Evolutionary conservation across 2,797 vertebrate species (phyloP), one percentile per base, ranked within the genome.

Genomic region (Neostethus bicornis): DNA sequence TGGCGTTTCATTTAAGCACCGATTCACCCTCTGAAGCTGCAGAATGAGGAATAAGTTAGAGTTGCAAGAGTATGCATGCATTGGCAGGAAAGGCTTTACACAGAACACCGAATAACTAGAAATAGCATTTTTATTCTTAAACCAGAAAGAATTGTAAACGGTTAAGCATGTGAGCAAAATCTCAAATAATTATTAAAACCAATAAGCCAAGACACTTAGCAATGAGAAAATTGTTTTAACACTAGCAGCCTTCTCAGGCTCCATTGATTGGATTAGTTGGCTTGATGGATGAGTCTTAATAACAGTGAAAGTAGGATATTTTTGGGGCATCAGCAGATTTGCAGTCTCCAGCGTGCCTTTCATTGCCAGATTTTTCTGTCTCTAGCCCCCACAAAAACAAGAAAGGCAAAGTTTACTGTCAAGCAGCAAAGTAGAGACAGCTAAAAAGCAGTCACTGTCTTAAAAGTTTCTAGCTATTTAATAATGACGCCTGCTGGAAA

Each of bases 281-380:
- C 62, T 76, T 84, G 83, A 85, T 85, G 81, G 84, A 79, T 82
- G 76, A 79, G 66, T 71, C 85, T 87, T 89, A 87, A 87, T 88
- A 80, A 86, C 26, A 44, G 56, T 67, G 62, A 77, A 76, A 81
- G 71, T 29, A 14, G 54, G 52, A 71, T 62, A 58, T 75, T 83
- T 79, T 61, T 38, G 55, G 48, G 53, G 64, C 53, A 68, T 86
- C 77, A 72, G 75, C 49, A 65, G 59, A n/a, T 78, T 69, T 64
- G 60, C 34, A 65, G 46, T 60, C 51, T 50, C 42, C 61, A 44
- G 47, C 3, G 0, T 41, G 66, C 35, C 28, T 68, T 45, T 75
- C 19, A n/a, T 42, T 39, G 51, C 11, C 29, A 49, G 8, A 50
- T 46, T 48, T 53, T 19, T 48, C 47, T 48, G 54, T 52, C 45